A percentile compares a stretch with the other conserved stretches of the same genome.
Evolutionary conservation across 1,140 invertebrate genomes (phyloP).

Genomic region (Aphaenogaster floridana): DNA sequence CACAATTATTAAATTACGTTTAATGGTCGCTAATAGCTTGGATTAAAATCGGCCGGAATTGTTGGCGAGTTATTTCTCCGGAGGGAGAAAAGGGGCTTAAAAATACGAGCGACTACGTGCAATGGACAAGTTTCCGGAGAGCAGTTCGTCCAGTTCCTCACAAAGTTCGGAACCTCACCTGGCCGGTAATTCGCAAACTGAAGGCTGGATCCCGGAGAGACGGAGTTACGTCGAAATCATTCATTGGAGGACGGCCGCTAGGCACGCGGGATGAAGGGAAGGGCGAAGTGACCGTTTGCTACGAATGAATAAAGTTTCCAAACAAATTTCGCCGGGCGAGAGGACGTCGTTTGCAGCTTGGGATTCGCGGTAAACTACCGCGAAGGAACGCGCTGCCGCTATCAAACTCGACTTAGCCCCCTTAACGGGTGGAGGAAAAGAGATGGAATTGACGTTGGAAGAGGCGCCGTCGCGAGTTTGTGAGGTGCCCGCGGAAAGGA

Average conservation of each 20-base stretch:
- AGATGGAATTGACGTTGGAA: background rate
- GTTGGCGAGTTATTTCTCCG: conserved; percentile 5
- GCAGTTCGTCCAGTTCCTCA: conserved; percentile 30
- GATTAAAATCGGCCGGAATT: conserved; percentile 45
- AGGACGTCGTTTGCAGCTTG: conserved; percentile 49
- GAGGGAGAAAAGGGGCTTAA: conserved; percentile 6
- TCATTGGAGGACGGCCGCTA: conserved; percentile 19
- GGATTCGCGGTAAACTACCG: conserved; percentile 44
- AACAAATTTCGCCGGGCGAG: conserved; percentile 49
- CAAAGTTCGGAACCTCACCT: conserved; percentile 48
- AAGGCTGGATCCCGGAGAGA: conserved; percentile 8
- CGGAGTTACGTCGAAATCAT: conserved; percentile 55
- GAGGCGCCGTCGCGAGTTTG: conserved; percentile 15
- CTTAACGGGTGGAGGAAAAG: background rate
- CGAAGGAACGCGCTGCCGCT: conserved; percentile 24
- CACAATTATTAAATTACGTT: conserved; percentile 51
- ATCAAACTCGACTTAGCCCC: conserved; percentile 51
- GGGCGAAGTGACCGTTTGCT: conserved; percentile 49
- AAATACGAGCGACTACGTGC: conserved; percentile 51
- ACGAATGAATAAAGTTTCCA: conserved; percentile 62
- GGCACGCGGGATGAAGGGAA: background rate
- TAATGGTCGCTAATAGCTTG: conserved; percentile 44
- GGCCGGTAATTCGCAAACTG: conserved; percentile 43
- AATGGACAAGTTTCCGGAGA: conserved; percentile 33
- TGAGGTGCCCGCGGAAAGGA: conserved; percentile 31